These are phyloP conservation scores for Dasysyrphus tricinctus DNA, from an alignment of 2,888 invertebrate species.

Conservation along the genomic window DNA sequence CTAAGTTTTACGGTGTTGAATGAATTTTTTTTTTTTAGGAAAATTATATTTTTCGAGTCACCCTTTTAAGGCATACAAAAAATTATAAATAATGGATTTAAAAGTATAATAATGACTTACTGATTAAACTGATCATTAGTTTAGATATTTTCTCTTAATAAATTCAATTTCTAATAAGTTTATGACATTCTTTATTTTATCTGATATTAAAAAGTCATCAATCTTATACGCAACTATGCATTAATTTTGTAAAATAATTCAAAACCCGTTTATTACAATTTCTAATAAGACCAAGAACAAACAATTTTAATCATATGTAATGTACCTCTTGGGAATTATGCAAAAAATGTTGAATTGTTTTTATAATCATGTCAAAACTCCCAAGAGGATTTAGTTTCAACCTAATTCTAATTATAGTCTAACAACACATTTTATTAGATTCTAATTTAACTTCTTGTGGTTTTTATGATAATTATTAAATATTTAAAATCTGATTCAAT, in stretches of 20 bases:
- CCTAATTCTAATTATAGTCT: background rate
- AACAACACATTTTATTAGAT: conserved; percentile 3
- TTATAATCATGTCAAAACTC: background rate
- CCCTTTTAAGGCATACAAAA: background rate
- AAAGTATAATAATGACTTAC: conserved; percentile 9
- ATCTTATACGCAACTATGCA: conserved; percentile 17
- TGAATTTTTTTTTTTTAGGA: no score
- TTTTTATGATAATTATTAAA: background rate
- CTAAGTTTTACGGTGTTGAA: no score
- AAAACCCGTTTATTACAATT: background rate
- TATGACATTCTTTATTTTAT: conserved; percentile 1
- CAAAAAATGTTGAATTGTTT: conserved; percentile 1
- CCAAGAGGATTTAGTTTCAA: conserved; percentile 15
- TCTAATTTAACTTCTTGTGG: background rate
- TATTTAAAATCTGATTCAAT: background rate
- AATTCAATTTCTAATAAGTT: conserved; percentile 2
- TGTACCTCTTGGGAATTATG: conserved; percentile 15
- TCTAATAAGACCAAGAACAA: background rate
- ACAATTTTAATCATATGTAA: background rate
- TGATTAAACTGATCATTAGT: background rate
- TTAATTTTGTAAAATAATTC: background rate
- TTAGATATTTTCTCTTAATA: background rate
- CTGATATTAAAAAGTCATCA: conserved; percentile 23
- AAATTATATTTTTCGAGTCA: background rate
- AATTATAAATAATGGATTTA: background rate